These are phyloP conservation scores for Anagyrus pseudococci DNA, from an alignment of 2,888 invertebrate genomes.

Conservation along the genomic window DNA sequence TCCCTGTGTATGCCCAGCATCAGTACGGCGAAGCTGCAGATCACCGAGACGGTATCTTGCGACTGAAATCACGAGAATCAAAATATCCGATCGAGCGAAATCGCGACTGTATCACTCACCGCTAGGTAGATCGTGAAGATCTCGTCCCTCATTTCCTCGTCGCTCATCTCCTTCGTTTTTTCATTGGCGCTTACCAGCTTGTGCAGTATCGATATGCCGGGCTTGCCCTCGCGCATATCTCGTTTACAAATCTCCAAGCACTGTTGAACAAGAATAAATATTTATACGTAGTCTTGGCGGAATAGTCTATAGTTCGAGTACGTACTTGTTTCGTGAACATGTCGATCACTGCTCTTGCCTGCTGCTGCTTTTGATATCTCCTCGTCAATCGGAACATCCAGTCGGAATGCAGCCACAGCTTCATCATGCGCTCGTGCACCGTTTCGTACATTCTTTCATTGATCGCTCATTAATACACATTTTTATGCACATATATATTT, in stretches of 20 bases:
- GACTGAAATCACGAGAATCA: slow-evolving; percentile 34
- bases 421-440: slow-evolving; percentile 41
- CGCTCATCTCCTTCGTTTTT: slow-evolving; percentile 29
- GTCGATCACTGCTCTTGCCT: slow-evolving; percentile 31
- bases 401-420: slow-evolving; percentile 43
- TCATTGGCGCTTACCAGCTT: slow-evolving; percentile 38
- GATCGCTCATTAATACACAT: neutral
- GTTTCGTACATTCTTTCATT: slow-evolving; percentile 42
- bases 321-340: slow-evolving; percentile 38
- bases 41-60: slow-evolving; percentile 42
- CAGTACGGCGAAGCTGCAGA: slow-evolving; percentile 38
- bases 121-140: slow-evolving; percentile 43
- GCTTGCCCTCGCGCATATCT: neutral
- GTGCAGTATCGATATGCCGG: slow-evolving; percentile 32
- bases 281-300: neutral
- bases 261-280: slow-evolving; percentile 6
- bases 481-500: too few species aligned
- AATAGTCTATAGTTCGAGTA: neutral
- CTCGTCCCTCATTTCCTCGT: slow-evolving; percentile 41
- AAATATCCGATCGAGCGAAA: neutral
- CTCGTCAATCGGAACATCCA: slow-evolving; percentile 41
- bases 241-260: slow-evolving; percentile 8
- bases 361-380: slow-evolving; percentile 26
- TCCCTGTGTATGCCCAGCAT: slow-evolving; percentile 41
- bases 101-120: slow-evolving; percentile 29